Percentiles rank a stretch among this genome's conserved stretches.
phyloP scores from a whole-genome alignment of 2,888 invertebrate genomes.

The Chesias legatella region DNA sequence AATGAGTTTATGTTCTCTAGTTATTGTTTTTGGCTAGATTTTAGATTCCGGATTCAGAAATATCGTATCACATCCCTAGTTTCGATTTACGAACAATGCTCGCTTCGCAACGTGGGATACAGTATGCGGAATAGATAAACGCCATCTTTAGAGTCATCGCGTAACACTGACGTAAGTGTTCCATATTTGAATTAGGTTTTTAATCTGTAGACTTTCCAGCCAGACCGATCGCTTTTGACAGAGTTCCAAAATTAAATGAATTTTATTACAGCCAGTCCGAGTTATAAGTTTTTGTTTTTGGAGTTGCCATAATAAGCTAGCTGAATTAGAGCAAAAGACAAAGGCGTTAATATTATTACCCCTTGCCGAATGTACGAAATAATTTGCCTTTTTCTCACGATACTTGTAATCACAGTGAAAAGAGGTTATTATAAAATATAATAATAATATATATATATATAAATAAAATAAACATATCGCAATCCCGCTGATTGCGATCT shows the following conservation, averaged over 20 bases:
- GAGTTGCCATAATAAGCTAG: neutral
- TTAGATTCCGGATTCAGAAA: conserved; percentile 4
- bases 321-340: too few species aligned
- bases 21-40: too few species aligned
- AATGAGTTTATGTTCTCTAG: too few species aligned
- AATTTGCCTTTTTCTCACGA: too few species aligned
- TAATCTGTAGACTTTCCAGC: neutral
- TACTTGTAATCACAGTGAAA: too few species aligned
- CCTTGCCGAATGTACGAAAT: too few species aligned
- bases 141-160: conserved; percentile 21
- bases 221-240: too few species aligned
- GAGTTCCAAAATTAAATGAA: neutral
- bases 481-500: too few species aligned
- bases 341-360: too few species aligned
- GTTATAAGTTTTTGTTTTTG: neutral
- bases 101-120: conserved; percentile 26
- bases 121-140: conserved; percentile 28
- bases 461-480: too few species aligned
- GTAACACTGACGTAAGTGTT: conserved; percentile 29
- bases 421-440: too few species aligned
- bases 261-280: conserved; percentile 3
- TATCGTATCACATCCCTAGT: conserved; percentile 35
- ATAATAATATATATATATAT: too few species aligned
- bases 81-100: conserved; percentile 33
- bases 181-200: conserved; percentile 19